Evolutionary conservation across 2,797 vertebrate genomes (phyloP), one percentile per base, ranked within the genome.

Genomic region (Cheirogaleus major): DNA sequence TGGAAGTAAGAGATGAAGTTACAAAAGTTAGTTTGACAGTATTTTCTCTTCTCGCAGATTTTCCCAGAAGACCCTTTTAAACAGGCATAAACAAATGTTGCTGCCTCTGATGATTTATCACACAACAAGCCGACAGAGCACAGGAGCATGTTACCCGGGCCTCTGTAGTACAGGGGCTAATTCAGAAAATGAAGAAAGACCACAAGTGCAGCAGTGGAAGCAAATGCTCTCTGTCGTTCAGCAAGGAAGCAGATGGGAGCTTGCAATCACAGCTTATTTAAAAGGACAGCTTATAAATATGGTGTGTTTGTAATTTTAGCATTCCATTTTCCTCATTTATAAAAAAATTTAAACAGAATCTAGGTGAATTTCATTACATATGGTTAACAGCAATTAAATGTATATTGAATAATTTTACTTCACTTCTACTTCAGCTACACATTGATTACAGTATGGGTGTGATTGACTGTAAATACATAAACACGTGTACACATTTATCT

Each of bases 31-130:
- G 25, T 88, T 57, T 61, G 61, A 80, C 25, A 17, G 41, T 17
- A 17, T 89, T 94, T 95, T 91, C 17, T 63, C 75, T 92, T 72
- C 65, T 50, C n/a, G 0, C 43, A 50, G 23, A n/a, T 87, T 96
- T 87, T 96, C 81, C 78, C 67, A 93, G 65, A 63, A 82, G 72
- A 83, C 10, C 15, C 30, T 72, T 95, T 70, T 78, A 93, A 96
- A 88, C 23, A 81, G 73, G 32, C 8, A 41, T 57, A 96, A 96
- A 70, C 81, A 97, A 90, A 96, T 85, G 82, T 35, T 82, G 81
- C 65, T 86, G 52, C 61, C 50, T 85, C 81, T 67, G 61, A 92
- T 96, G 97, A 95, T 95, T 94, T 94, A 97, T 97, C 73, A 7
- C 80, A 65, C 63, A 93, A 92, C 86, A 92, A 75, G 82, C 30